Evolutionary conservation across 2,888 invertebrate species (phyloP).

Genomic region (Anaspis maculata): DNA sequence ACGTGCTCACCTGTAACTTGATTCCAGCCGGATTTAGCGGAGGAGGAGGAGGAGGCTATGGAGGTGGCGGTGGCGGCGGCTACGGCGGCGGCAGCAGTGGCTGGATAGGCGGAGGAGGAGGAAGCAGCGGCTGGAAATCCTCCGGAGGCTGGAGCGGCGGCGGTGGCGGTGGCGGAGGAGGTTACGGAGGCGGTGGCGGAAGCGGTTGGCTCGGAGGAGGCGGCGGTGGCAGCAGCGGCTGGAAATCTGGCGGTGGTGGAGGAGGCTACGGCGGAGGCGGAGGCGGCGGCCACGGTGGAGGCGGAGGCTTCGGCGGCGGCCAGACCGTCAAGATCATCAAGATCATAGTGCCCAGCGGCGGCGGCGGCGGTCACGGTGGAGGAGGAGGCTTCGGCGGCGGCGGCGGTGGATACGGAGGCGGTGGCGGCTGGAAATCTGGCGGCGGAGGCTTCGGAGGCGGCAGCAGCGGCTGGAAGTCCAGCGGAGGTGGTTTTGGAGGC

Average conservation of each 20-base stretch:
- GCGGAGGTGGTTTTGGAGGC: constrained; percentile 15
- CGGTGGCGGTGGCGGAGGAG: constrained; percentile 14
- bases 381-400: constrained; percentile 20
- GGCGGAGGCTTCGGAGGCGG: constrained; percentile 10
- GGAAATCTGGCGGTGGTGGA: constrained; percentile 15
- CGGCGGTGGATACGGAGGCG: constrained; percentile 13
- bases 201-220: constrained; percentile 1
- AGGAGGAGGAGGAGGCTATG: constrained; percentile 13
- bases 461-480: constrained; percentile 6
- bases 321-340: constrained; percentile 26
- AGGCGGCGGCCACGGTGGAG: constrained; percentile 9
- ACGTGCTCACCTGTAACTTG: background rate
- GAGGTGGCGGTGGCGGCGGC: constrained; percentile 9
- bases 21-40: constrained; percentile 15
- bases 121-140: constrained; percentile 7
- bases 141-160: constrained; percentile 6
- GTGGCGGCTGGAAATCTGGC: constrained; percentile 12
- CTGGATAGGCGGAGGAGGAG: constrained; percentile 12
- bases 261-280: constrained; percentile 5
- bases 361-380: constrained; percentile 22
- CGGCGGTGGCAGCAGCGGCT: constrained; percentile 11
- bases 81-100: background rate
- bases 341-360: constrained; percentile 27
- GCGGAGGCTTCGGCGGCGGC: constrained; percentile 11
- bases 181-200: constrained; percentile 9